Evolutionary conservation across 2,797 vertebrate genomes (phyloP).

Genomic region (Notamacropus eugenii): DNA sequence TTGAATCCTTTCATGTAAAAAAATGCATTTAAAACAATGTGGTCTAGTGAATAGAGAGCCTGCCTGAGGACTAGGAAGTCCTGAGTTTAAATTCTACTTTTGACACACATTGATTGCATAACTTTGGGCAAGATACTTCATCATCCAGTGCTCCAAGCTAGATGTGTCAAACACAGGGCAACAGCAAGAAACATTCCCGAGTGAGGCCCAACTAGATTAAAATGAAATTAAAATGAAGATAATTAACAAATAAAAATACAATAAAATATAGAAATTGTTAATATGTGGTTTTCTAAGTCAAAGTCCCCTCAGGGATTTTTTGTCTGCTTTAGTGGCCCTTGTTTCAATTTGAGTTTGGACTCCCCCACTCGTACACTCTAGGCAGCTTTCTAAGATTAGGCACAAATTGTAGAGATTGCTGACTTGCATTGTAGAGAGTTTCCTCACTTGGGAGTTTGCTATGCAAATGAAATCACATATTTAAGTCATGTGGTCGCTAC

Average conservation of each 20-base stretch:
- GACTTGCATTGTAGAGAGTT: background rate
- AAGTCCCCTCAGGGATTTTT: background rate
- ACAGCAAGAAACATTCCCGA: background rate
- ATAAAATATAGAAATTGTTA: background rate
- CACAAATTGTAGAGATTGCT: background rate
- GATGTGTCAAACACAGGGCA: fast-evolving
- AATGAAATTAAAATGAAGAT: background rate
- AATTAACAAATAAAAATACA: background rate
- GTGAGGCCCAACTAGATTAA: background rate
- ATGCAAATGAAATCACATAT: background rate
- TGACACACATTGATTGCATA: background rate
- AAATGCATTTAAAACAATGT: background rate
- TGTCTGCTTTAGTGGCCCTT: background rate
- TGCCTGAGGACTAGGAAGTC: background rate
- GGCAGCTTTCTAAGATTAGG: too few relatives aligned
- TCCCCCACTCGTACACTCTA: too few relatives aligned
- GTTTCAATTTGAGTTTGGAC: background rate
- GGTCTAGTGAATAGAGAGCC: background rate
- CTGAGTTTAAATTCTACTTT: background rate
- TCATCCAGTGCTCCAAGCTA: background rate
- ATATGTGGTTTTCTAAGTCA: background rate
- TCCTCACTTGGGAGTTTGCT: background rate
- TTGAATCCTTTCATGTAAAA: background rate
- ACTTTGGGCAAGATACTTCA: background rate
- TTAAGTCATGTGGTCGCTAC: background rate